These are phyloP conservation scores for Forbesichthys papilliferus DNA, from an alignment of 2,113 vertebrate species.

Conservation along the genomic window DNA sequence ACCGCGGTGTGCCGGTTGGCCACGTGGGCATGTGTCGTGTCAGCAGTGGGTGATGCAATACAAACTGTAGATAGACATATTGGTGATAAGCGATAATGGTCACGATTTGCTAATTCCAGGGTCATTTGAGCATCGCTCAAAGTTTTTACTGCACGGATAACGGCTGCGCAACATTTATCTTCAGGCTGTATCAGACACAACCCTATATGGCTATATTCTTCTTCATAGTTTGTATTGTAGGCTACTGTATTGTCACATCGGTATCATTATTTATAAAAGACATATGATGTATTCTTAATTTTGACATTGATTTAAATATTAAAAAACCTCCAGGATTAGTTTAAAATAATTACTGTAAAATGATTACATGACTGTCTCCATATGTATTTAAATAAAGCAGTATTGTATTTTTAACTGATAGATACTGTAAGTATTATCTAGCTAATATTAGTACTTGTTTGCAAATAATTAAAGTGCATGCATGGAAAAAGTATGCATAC, in stretches of 20 bases:
- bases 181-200: neutral
- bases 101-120: slow-evolving; percentile 45
- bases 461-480: no score
- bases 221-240: neutral
- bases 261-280: neutral
- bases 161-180: slow-evolving; percentile 4
- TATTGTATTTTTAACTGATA: no score
- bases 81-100: slow-evolving; percentile 14
- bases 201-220: neutral
- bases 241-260: neutral
- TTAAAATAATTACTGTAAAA: no score
- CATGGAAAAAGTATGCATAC: no score
- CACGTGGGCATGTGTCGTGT: neutral
- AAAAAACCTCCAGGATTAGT: no score
- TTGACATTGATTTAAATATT: no score
- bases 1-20: neutral
- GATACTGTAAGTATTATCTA: no score
- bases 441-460: no score
- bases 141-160: slow-evolving; percentile 7
- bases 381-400: no score
- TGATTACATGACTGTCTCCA: no score
- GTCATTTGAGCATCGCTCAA: slow-evolving; percentile 35
- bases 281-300: no score
- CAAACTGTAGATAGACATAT: slow-evolving; percentile 9
- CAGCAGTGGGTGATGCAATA: neutral